phyloP scores from a whole-genome alignment of 2,113 vertebrate genomes.

The Empidonax alnorum region DNA sequence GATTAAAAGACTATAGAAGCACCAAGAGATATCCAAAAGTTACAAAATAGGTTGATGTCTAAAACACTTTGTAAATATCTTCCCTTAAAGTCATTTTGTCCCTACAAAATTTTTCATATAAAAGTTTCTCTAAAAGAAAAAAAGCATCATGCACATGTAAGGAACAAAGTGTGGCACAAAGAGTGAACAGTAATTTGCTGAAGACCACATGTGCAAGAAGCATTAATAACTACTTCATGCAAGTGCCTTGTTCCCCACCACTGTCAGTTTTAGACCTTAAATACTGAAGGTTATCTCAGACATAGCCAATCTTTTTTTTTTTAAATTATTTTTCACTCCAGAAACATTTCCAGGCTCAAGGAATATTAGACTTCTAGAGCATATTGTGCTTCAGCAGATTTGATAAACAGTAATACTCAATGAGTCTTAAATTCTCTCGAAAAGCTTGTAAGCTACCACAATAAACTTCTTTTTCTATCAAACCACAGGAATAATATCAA shows the following conservation, averaged over 20 bases:
- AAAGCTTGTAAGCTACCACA: background rate
- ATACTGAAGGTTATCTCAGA: background rate
- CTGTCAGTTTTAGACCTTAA: background rate
- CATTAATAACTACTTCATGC: background rate
- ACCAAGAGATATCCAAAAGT: background rate
- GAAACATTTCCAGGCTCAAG: background rate
- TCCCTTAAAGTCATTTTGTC: background rate
- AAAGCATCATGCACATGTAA: background rate
- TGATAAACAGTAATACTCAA: background rate
- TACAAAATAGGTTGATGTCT: background rate
- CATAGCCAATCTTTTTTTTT: accelerated
- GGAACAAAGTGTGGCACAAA: background rate
- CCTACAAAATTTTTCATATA: background rate
- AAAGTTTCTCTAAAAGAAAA: background rate
- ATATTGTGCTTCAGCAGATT: background rate
- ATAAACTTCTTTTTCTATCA: background rate
- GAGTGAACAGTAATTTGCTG: background rate
- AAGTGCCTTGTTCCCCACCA: background rate
- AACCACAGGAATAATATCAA: background rate
- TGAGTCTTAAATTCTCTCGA: background rate
- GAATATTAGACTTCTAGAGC: background rate
- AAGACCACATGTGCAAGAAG: background rate
- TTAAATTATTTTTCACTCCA: background rate
- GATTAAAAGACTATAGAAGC: background rate
- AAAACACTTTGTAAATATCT: background rate